These are phyloP conservation scores for Apamea monoglypha DNA, from an alignment of 2,888 invertebrate genomes.

Conservation along the genomic window DNA sequence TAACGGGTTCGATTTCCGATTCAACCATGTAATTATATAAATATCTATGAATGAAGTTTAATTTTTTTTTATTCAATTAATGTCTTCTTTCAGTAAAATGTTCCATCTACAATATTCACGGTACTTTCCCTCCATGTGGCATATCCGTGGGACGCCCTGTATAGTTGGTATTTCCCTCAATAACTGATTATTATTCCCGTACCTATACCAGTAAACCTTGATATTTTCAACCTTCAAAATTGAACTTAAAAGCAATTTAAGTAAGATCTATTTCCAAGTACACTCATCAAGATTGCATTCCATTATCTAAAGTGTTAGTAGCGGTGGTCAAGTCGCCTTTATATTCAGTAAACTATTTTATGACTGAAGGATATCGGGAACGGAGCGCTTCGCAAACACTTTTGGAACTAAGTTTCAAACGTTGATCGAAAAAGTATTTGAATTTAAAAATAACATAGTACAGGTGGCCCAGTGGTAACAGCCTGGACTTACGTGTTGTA, in stretches of 20 bases:
- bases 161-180: not conserved
- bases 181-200: not conserved
- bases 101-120: too few relatives aligned
- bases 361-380: slow-evolving; percentile 56
- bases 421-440: not conserved
- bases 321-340: slow-evolving; percentile 31
- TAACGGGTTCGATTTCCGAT: too few relatives aligned
- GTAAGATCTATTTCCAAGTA: not conserved
- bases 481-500: too few relatives aligned
- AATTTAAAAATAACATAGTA: not conserved
- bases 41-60: too few relatives aligned
- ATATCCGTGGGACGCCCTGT: too few relatives aligned
- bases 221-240: not conserved
- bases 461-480: not conserved
- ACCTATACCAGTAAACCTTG: not conserved
- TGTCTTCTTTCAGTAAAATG: too few relatives aligned
- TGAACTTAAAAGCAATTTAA: not conserved
- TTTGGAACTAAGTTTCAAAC: not conserved
- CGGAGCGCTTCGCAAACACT: slow-evolving; percentile 16
- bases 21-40: too few relatives aligned
- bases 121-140: too few relatives aligned
- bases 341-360: slow-evolving; percentile 47
- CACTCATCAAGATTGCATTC: slow-evolving; percentile 42
- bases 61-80: too few relatives aligned
- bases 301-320: slow-evolving; percentile 45